phyloP scores from a whole-genome alignment of 2,888 invertebrate species.

The Cheilosia vulpina region DNA sequence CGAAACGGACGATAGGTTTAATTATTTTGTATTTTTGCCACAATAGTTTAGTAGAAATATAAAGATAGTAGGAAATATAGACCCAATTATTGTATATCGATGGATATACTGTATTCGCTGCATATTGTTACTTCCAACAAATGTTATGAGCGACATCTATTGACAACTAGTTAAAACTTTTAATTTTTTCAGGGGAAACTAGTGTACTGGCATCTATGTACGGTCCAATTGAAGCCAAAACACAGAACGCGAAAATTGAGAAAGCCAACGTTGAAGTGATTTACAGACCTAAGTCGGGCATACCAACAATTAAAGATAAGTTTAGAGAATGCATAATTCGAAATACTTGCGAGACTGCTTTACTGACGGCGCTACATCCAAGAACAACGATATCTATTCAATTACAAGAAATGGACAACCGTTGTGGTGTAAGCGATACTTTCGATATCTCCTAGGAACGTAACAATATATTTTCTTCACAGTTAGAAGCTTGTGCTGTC shows the following conservation, averaged over 20 bases:
- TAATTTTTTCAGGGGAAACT: constrained; percentile 88
- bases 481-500: constrained; percentile 91
- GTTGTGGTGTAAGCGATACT: constrained; percentile 87
- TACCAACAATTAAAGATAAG: constrained; percentile 88
- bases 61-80: neutral
- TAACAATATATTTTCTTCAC: constrained; percentile 35
- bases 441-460: neutral
- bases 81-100: neutral
- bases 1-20: neutral
- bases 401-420: constrained; percentile 94
- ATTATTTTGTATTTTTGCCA: neutral
- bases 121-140: neutral
- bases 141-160: neutral
- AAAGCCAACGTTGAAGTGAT: constrained; percentile 90
- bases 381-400: constrained; percentile 91
- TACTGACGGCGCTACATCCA: constrained; percentile 90
- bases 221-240: constrained; percentile 92
- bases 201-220: constrained; percentile 90
- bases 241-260: constrained; percentile 90
- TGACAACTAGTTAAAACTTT: neutral
- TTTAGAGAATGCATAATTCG: constrained; percentile 90
- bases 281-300: constrained; percentile 90
- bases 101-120: too few relatives aligned
- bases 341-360: constrained; percentile 90
- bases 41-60: too few relatives aligned